Percentiles rank a stretch among this genome's conserved stretches.
phyloP scores from a whole-genome alignment of 2,797 vertebrate species.

The Nothura maculosa region DNA sequence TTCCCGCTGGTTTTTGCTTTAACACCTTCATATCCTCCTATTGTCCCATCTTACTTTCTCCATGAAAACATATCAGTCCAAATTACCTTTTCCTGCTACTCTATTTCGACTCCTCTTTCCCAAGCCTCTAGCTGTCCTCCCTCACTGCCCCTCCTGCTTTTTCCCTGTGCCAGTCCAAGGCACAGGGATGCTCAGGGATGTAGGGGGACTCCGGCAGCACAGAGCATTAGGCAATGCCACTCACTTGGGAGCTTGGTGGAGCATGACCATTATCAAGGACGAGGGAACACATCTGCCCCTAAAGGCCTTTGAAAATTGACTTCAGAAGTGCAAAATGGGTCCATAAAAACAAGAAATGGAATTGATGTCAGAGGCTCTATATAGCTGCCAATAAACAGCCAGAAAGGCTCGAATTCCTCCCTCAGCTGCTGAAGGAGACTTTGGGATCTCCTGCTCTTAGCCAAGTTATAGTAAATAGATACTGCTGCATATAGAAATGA shows the following conservation, averaged over 20 bases:
- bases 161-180: background rate
- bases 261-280: slow-evolving; percentile 5
- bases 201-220: background rate
- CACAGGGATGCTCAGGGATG: background rate
- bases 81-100: background rate
- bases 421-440: background rate
- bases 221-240: background rate
- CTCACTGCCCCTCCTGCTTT: background rate
- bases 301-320: slow-evolving; percentile 53
- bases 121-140: background rate
- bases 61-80: background rate
- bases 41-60: background rate
- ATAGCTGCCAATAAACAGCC: slow-evolving; percentile 35
- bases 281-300: slow-evolving; percentile 19
- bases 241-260: background rate
- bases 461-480: background rate
- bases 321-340: slow-evolving; percentile 22
- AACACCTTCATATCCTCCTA: background rate
- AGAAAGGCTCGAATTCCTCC: background rate
- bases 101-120: background rate
- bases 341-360: slow-evolving; percentile 68
- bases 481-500: background rate
- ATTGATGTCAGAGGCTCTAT: slow-evolving; percentile 29
- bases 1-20: accelerated
- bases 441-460: background rate